These are phyloP conservation scores for Hyles euphorbiae DNA, from an alignment of 1,140 invertebrate genomes.

Conservation along the genomic window DNA sequence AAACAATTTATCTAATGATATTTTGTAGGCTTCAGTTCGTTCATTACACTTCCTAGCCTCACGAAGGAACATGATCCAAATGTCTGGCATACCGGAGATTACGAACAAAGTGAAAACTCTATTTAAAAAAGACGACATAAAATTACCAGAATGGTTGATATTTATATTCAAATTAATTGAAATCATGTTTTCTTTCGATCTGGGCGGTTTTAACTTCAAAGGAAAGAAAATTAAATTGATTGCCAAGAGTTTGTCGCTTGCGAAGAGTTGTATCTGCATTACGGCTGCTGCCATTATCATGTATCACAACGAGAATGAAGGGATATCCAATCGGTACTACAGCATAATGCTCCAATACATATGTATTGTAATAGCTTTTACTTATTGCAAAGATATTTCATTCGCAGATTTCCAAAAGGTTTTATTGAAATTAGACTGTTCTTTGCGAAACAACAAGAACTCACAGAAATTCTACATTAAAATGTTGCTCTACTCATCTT, in stretches of 20 bases:
- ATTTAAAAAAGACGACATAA: not conserved
- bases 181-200: not conserved
- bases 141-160: not conserved
- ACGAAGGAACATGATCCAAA: too few species aligned
- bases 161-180: not conserved
- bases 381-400: not conserved
- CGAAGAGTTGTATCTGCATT: not conserved
- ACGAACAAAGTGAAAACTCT: too few species aligned
- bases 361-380: not conserved
- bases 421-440: not conserved
- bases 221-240: not conserved
- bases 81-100: too few species aligned
- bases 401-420: not conserved
- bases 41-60: too few species aligned
- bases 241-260: not conserved
- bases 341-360: not conserved
- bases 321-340: not conserved
- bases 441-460: not conserved
- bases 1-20: too few species aligned
- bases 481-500: not conserved
- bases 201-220: not conserved
- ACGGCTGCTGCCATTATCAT: not conserved
- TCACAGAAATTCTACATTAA: not conserved
- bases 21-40: too few species aligned
- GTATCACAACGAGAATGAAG: not conserved